Evolutionary conservation across 2,888 invertebrate species (phyloP), one percentile per base, ranked within the genome.

Genomic region (Drosophila fulvimacula): DNA sequence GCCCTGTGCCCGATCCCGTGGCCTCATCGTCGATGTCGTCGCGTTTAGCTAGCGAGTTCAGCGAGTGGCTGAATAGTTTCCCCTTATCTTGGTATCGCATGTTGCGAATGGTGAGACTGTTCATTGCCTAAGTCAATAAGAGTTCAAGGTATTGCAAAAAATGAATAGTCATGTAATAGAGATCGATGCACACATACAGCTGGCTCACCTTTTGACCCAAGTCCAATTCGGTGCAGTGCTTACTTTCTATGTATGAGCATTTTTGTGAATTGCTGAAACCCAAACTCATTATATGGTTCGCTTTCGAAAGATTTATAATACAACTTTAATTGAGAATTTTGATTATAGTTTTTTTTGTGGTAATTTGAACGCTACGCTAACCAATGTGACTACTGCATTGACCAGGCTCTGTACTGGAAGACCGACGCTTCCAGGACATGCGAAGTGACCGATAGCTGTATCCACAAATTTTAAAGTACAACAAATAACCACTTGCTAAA

Each of bases 81-180:
- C 58, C 74, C 19, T 76, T 72, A 56, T 88, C 79, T 52, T 93
- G 67, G 52, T 78, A 49, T 79, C 86, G 73, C 88, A 90, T 48
- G 93, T 48, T 93, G 90, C 97, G 92, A 98, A 98, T 69, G 17
- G 58, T 55, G 17, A 48, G 36, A 21, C 64, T 49, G 56, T 55
- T 68, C 36, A 32, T 39, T 13, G 70, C 60, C 58, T 53, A 42
- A 41, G 15, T 32, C 19, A 52, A 46, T 38, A 44, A 32, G 15
- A 64, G 60, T 60, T 49, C 53, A 62, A 44, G 52, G 38, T 38
- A 30, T 51, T 57, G 57, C 34, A 34, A 30, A 76, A 78, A 81
- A 60, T 61, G 69, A 42, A 83, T 67, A 81, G 73, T 82, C 82
- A 87, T 87, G 79, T 84, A 76, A 81, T 69, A 58, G 67, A 73